Evolutionary conservation across 2,888 invertebrate species (phyloP), one percentile per base, ranked within the genome.

Genomic region (Cistogaster globosa): DNA sequence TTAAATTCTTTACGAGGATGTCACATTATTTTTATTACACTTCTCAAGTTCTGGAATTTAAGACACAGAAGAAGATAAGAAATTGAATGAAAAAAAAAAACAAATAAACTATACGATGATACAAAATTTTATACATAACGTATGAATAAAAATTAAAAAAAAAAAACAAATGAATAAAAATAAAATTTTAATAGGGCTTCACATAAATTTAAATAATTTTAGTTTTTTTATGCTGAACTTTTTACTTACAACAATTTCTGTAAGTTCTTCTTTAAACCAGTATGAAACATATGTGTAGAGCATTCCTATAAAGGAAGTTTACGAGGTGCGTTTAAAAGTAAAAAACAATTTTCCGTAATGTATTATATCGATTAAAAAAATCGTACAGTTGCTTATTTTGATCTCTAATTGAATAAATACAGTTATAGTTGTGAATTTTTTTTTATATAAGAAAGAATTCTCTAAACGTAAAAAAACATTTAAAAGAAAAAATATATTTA

Each of bases 21-120:
- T 81, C 68, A 75, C 74, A 53, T 58, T 74, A 18, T 68, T 74
- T 74, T 55, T 60, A 74, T 62, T 67, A 68, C 22, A 55, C 9
- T 55, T 81, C 4, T 63, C 26, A 12, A 18, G 14, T 14, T 58
- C 22, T 53, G 26, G 22, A 69, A 71, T 18, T 63, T 71, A 62
- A 22, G 51, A 38, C 57, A 58, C 18, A 22, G 38, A 9, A 11
- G 6, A 60, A 45, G 26, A 22, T 16, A n/a, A 42, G 48, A 42
- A 51, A 42, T 26, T 5, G 55, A 42, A 62, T 48, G 14, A 32
- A 38, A 14, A 51, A n/a, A 42, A 14, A 32, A 32, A 51, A 58
- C n/a, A 18, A 51, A n/a, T 32, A n/a, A 57, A 12, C 36, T 63
- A 38, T 53, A 18, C 18, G 53, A 42, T n/a, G 45, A 57, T 63